Base-by-base conservation (phyloP, 2,888 invertebrate species). In the Aspidiotus rigidus region DNA sequence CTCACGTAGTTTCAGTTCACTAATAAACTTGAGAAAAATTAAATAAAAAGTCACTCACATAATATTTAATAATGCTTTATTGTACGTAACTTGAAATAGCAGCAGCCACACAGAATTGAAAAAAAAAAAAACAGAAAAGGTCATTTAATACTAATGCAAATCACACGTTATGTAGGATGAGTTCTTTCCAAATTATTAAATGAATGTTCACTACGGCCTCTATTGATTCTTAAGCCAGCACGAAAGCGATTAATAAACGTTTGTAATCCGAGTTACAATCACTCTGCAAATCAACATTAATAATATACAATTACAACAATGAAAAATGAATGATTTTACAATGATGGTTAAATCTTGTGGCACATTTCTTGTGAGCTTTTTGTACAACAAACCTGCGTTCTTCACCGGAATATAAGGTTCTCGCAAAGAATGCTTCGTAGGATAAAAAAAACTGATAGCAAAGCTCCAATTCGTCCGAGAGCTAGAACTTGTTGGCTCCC, bases 251-350 rank as follows among this genome's bases (percentile, higher is more conserved):
- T 62, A 74, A 71, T 40, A 74, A 70, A 62, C 67, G 72, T 72
- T 74, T 74, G 71, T 73, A 74, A 40, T 74, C 74, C 2, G 71
- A 71, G 44, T 69, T 71, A 61, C 74, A 73, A 67, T 74, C 74
- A 41, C 56, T 71, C 74, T 74, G 72, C 70, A 70, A 67, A 72
- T 44, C 69, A 66, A 67, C 70, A 44, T 67, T 71, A 63, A 70
- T 15, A n/a, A 17, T 56, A 15, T 17, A 56, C 16, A 28, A 13
- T 16, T 56, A 56, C 15, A 56, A 10, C 16, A 11, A 56, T 7
- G 13, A 17, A 56, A 17, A n/a, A 56, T 56, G n/a, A n/a, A n/a
- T 16, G 3, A 56, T 15, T n/a, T 7, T 5, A n/a, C 56, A 49
- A n/a, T 2, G 10, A 49, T 49, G n/a, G n/a, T 49, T 49, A 49